Evolutionary conservation across 2,888 invertebrate species (phyloP).

Genomic region (Drosophila neotestacea): DNA sequence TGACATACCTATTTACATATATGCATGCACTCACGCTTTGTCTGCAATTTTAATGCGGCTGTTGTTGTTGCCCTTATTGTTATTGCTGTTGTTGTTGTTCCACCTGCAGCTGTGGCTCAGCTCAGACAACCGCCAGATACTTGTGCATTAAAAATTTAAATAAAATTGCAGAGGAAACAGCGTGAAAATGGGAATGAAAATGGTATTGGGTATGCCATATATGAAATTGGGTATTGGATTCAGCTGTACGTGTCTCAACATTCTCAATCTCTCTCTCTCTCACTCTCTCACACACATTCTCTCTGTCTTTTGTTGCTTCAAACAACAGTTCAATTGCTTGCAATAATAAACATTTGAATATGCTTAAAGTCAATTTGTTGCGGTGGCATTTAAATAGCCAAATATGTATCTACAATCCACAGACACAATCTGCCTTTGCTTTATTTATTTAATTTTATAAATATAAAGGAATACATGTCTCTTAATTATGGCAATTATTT

Average conservation of each 20-base stretch:
- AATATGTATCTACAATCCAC: background rate
- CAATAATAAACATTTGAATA: constrained; percentile 41
- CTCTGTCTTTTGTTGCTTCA: constrained; percentile 13
- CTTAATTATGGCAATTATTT: constrained; percentile 19
- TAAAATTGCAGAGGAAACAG: constrained; percentile 65
- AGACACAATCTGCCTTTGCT: background rate
- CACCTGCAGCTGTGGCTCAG: constrained; percentile 74
- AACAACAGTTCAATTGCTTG: constrained; percentile 51
- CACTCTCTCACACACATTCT: background rate
- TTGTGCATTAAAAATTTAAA: constrained; percentile 75
- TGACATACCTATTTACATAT: constrained; percentile 42
- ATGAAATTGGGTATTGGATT: constrained; percentile 42
- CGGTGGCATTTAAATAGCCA: constrained; percentile 8
- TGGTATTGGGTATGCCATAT: constrained; percentile 19
- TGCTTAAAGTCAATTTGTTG: constrained; percentile 18
- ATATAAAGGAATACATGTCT: constrained; percentile 2
- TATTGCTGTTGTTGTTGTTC: constrained; percentile 31
- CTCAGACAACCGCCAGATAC: constrained; percentile 69
- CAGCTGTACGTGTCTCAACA: background rate
- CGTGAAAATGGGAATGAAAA: constrained; percentile 33
- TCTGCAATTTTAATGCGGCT: constrained; percentile 72
- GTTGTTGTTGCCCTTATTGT: constrained; percentile 22
- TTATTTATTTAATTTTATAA: no score
- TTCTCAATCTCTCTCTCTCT: background rate
- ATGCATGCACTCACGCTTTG: constrained; percentile 54